phyloP scores from a whole-genome alignment of 2,888 invertebrate genomes.

The Limenitis camilla region DNA sequence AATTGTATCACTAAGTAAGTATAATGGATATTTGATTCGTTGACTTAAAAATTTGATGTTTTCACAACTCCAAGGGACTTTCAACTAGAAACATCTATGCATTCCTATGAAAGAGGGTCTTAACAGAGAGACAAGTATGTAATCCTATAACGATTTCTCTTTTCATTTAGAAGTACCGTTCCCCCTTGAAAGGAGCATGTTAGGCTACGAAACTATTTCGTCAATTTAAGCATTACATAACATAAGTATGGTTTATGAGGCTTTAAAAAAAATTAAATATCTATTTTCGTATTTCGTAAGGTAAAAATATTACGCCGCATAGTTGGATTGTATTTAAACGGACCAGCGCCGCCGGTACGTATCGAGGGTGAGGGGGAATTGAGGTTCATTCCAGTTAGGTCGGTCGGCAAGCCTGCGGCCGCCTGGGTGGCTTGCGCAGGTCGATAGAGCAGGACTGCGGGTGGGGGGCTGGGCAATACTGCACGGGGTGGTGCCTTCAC shows the following conservation, averaged over 20 bases:
- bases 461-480: constrained; percentile 53
- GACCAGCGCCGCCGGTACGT: constrained; percentile 20
- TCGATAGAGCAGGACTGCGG: constrained; percentile 67
- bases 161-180: no score
- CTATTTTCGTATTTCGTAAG: neutral
- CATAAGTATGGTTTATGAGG: neutral
- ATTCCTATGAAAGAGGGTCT: no score
- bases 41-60: no score
- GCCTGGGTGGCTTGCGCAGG: constrained; percentile 62
- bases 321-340: constrained; percentile 37
- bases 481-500: constrained; percentile 66
- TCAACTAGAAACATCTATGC: no score
- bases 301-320: constrained; percentile 25
- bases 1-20: no score
- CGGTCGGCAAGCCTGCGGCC: constrained; percentile 46
- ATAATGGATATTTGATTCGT: no score
- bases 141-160: no score
- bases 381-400: constrained; percentile 45
- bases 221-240: no score
- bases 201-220: no score
- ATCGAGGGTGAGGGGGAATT: constrained; percentile 31
- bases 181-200: no score
- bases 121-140: no score
- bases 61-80: no score
- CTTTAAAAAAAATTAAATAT: neutral